Conservation (phyloP, 2,113 vertebrate species). For the Indicator maculatus region DNA sequence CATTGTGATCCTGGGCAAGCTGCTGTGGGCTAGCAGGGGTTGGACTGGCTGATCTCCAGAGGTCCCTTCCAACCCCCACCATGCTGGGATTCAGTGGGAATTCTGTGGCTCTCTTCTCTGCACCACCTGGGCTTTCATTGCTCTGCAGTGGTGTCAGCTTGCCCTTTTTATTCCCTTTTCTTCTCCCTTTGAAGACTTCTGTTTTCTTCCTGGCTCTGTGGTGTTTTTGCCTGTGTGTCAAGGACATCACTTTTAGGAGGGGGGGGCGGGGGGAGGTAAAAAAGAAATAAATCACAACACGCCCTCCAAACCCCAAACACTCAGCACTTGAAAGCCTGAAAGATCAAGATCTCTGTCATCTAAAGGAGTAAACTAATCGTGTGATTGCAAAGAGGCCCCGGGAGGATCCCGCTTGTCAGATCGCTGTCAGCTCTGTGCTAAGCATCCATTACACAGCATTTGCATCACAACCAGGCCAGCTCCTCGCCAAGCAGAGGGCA, state of each 20-base stretch:
- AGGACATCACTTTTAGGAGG: background rate
- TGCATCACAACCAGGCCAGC: background rate
- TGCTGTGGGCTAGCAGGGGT: too few species aligned
- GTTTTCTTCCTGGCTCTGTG: background rate
- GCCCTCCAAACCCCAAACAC: background rate
- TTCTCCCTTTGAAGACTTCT: background rate
- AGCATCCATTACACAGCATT: conserved; percentile 24
- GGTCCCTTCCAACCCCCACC: too few species aligned
- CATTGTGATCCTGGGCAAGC: too few species aligned
- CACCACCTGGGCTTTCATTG: background rate
- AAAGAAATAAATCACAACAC: background rate
- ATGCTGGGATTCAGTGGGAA: too few species aligned
- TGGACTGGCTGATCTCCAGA: too few species aligned
- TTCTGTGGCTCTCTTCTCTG: background rate
- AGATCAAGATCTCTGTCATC: conserved; percentile 53
- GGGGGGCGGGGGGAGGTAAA: too few species aligned
- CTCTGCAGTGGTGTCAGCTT: too few species aligned
- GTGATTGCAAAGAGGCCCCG: conserved; percentile 8
- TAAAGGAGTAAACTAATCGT: conserved; percentile 31
- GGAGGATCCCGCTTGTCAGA: conserved; percentile 35
- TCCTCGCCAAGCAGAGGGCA: background rate
- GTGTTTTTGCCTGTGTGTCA: background rate
- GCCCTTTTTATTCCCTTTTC: too few species aligned
- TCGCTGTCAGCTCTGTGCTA: conserved; percentile 43
- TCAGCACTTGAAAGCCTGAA: conserved; percentile 13